Evolutionary conservation across 2,797 vertebrate genomes (phyloP), one percentile per base, ranked within the genome.

Genomic region (Cyclopterus lumpus): DNA sequence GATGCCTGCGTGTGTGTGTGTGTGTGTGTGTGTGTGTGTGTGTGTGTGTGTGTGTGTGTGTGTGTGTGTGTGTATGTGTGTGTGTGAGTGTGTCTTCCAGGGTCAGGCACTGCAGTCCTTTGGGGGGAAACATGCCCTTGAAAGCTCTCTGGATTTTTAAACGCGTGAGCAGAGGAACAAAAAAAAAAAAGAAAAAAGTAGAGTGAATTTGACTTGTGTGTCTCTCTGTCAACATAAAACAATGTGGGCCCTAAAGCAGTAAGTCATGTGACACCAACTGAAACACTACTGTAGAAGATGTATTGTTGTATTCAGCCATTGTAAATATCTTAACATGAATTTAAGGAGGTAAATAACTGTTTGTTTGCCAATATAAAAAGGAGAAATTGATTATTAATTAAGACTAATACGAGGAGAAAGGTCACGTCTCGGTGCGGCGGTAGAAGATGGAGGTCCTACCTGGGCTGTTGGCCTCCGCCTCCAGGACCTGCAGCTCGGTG

Each of bases 381-480:
- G n/a, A n/a, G n/a, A n/a, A n/a, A n/a, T n/a, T n/a, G n/a, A n/a
- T n/a, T n/a, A n/a, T n/a, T n/a, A n/a, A n/a, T n/a, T n/a, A n/a
- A 20, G 7, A 8, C 44, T 5, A 67, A 51, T 49, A 7, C n/a
- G 0, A 49, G 15, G 20, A 30, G 26, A 5, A 70, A 58, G 59
- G 38, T 20, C 22, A 22, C 26, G 26, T 28, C 2, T 28, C 26
- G 26, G 26, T 26, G 26, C n/a, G n/a, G n/a, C n/a, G n/a, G n/a
- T n/a, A n/a, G n/a, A n/a, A n/a, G n/a, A n/a, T 9, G 46, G 18
- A 1, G 1, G 22, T 65, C 92, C 94, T 93, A 99, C 98, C 97
- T 74, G 97, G 97, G 89, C 96, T 97, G 94, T 99, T 99, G 93
- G 97, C 98, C 76, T 99, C 97, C 58, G 94, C 96, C 92, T 99